Conservation (phyloP, 1,140 invertebrate species). For the Ctenoplectra terminalis region DNA sequence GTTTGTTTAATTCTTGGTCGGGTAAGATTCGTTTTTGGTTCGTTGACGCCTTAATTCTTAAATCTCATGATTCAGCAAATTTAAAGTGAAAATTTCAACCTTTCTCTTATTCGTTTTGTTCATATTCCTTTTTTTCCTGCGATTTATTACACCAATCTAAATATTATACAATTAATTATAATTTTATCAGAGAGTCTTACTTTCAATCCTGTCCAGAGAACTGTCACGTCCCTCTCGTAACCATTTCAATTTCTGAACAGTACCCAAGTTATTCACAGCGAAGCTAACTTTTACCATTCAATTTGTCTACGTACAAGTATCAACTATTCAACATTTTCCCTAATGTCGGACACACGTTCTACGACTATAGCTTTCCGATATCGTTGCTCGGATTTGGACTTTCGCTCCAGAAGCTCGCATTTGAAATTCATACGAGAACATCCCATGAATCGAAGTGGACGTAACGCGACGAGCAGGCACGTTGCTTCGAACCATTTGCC, state of each 20-base stretch:
- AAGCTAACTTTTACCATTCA: not conserved
- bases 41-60: too few species aligned
- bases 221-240: too few species aligned
- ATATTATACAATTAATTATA: too few species aligned
- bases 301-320: not conserved
- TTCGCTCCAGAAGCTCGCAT: not conserved
- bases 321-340: too few species aligned
- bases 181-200: too few species aligned
- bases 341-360: not conserved
- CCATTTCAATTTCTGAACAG: too few species aligned
- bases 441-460: not conserved
- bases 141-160: too few species aligned
- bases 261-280: not conserved
- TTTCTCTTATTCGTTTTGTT: not conserved
- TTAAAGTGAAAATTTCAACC: too few species aligned
- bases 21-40: too few species aligned
- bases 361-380: not conserved
- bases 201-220: too few species aligned
- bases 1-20: too few species aligned
- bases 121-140: not conserved
- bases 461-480: slow-evolving; percentile 29
- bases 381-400: not conserved
- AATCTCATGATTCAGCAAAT: too few species aligned
- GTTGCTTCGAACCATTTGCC: slow-evolving; percentile 17
- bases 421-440: slow-evolving; percentile 21